phyloP scores from a whole-genome alignment of 2,888 invertebrate species.

The Uloborus plumipes region DNA sequence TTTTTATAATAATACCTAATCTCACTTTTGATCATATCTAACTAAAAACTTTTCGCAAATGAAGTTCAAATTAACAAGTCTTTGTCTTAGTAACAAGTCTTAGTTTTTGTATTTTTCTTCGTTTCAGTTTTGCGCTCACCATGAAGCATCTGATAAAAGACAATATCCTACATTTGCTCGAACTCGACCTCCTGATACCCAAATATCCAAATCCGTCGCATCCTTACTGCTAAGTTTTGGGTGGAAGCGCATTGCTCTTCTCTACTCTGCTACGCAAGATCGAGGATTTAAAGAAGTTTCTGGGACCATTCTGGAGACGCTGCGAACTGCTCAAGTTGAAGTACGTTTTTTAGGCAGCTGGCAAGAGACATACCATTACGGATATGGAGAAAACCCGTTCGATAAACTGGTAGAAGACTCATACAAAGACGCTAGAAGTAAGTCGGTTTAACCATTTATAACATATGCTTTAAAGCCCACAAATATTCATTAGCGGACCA shows the following conservation, averaged over 20 bases:
- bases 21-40: no score
- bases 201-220: conserved; percentile 92
- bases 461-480: no score
- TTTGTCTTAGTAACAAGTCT: not conserved
- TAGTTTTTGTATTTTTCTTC: not conserved
- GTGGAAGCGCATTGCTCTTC: conserved; percentile 89
- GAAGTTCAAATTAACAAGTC: no score
- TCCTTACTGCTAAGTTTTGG: conserved; percentile 86
- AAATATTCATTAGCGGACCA: no score
- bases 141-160: conserved; percentile 88
- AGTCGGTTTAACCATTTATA: conserved; percentile 71
- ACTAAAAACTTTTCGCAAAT: no score
- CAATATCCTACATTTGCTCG: conserved; percentile 92
- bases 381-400: conserved; percentile 88
- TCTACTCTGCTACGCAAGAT: conserved; percentile 84
- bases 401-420: conserved; percentile 85
- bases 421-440: conserved; percentile 88
- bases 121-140: conserved; percentile 89
- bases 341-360: conserved; percentile 79
- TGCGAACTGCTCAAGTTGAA: conserved; percentile 80
- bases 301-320: conserved; percentile 81
- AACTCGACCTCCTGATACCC: conserved; percentile 91
- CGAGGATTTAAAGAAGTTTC: conserved; percentile 82
- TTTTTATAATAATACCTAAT: no score
- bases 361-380: conserved; percentile 84